Base-by-base conservation (phyloP, 1,140 invertebrate species). In the Megathymus violae region DNA sequence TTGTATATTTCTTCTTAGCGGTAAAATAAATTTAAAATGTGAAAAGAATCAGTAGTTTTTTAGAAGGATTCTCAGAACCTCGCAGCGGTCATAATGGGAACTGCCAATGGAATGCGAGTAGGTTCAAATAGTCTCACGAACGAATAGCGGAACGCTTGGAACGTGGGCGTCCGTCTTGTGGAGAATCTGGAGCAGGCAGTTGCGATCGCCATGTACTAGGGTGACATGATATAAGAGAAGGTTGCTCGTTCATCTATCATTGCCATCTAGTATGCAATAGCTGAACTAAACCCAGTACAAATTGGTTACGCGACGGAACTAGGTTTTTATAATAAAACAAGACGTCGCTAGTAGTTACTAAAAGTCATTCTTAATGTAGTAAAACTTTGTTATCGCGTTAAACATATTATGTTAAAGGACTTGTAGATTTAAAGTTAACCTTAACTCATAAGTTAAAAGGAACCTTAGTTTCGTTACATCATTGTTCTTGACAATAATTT, bases 101-200 rank as follows among this genome's bases (percentile, higher is more conserved):
- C 16, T 13, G 15, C 17, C 9, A 13, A 14, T 36, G 27, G 47
- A 50, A 50, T 50, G 47, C 47, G 25, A 36, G 9, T 31, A 47
- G 46, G 22, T 31, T 15, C 14, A 31, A 31, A 31, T 27, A 27
- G 41, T 46, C 43, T 41, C 65, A 72, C 13, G 69, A 73, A 72
- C 75, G 62, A 69, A 69, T 64, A 52, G 41, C 65, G 87, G 85
- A 73, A 88, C 81, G 85, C 63, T 86, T 71, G 88, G 88, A 88
- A 88, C 84, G 88, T 80, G 59, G 74, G 76, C 71, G 80, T 77
- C 69, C 67, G 78, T 69, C 76, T 64, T 31, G 76, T 85, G 80
- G 85, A 88, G 86, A 88, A 90, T 89, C 88, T 90, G 86, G 88
- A 90, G 85, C 88, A 88, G 86, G 85, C 82, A 77, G 77, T 86